Evolutionary conservation across 2,888 invertebrate species (phyloP).

Genomic region (Choreutis nemorana): DNA sequence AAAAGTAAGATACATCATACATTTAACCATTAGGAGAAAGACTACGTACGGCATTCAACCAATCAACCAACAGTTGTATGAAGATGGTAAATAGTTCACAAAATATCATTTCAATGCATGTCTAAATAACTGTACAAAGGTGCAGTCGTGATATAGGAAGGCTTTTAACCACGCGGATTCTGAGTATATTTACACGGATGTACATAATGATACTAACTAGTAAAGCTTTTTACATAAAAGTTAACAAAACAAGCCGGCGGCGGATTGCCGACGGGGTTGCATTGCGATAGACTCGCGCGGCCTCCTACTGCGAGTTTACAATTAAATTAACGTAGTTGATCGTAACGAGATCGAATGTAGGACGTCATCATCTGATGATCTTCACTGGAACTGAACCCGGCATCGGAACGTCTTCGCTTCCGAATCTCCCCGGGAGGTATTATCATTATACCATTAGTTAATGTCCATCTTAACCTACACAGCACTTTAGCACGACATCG

Average conservation of each 20-base stretch:
- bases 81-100: too few species aligned
- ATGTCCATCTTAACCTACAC: slow-evolving; percentile 35
- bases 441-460: slow-evolving; percentile 51
- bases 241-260: slow-evolving; percentile 47
- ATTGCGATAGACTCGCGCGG: slow-evolving; percentile 57
- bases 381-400: slow-evolving; percentile 46
- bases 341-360: slow-evolving; percentile 64
- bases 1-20: too few species aligned
- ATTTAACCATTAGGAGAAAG: too few species aligned
- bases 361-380: slow-evolving; percentile 56
- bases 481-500: slow-evolving; percentile 49
- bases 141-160: too few species aligned
- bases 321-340: slow-evolving; percentile 52
- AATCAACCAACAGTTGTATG: too few species aligned
- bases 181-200: slow-evolving; percentile 54
- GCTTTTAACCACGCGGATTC: too few species aligned
- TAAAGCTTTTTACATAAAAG: slow-evolving; percentile 64
- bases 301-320: slow-evolving; percentile 56
- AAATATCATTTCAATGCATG: too few species aligned
- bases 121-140: too few species aligned
- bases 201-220: slow-evolving; percentile 52
- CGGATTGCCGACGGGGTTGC: slow-evolving; percentile 33
- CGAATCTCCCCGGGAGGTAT: slow-evolving; percentile 29
- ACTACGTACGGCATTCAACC: too few species aligned
- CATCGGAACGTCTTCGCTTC: slow-evolving; percentile 14